Conservation (phyloP, 1,140 invertebrate genomes). For the Aphelinus certus region DNA sequence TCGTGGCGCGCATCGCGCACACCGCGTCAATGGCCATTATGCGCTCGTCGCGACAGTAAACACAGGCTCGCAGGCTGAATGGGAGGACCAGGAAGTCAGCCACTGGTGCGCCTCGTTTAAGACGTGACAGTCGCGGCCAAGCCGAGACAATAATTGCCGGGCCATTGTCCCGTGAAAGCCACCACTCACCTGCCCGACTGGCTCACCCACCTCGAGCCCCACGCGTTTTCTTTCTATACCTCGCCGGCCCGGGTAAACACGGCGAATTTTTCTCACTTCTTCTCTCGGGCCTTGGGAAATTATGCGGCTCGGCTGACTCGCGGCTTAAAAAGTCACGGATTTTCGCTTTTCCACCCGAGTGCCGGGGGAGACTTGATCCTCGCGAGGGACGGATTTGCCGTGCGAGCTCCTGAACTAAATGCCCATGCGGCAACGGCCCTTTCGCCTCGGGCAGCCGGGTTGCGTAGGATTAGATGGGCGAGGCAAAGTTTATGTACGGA, state of each 20-base stretch:
- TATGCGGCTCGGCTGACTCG: background rate
- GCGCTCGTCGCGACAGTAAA: constrained; percentile 16
- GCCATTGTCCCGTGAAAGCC: constrained; percentile 18
- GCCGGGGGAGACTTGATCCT: background rate
- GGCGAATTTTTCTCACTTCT: constrained; percentile 9
- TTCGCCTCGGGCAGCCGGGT: too few relatives aligned
- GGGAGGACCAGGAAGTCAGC: background rate
- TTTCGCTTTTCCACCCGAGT: background rate
- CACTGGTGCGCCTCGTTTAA: constrained; percentile 34
- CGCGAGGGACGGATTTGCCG: too few relatives aligned
- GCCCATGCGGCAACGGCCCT: too few relatives aligned
- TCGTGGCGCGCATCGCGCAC: background rate
- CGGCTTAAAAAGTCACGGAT: constrained; percentile 15
- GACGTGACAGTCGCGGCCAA: constrained; percentile 30
- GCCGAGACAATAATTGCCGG: constrained; percentile 35
- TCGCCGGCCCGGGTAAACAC: constrained; percentile 18
- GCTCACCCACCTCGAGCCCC: background rate
- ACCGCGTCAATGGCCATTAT: constrained; percentile 16
- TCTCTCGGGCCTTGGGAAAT: background rate
- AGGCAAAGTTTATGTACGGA: too few relatives aligned
- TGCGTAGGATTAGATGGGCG: too few relatives aligned
- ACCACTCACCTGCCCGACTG: constrained; percentile 28
- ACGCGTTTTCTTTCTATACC: background rate
- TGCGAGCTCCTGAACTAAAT: too few relatives aligned
- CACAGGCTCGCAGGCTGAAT: background rate